A percentile compares a stretch with the other conserved stretches of the same genome.
These are phyloP conservation scores for Cepphus grylle DNA, from an alignment of 2,113 vertebrate genomes.

Conservation along the genomic window DNA sequence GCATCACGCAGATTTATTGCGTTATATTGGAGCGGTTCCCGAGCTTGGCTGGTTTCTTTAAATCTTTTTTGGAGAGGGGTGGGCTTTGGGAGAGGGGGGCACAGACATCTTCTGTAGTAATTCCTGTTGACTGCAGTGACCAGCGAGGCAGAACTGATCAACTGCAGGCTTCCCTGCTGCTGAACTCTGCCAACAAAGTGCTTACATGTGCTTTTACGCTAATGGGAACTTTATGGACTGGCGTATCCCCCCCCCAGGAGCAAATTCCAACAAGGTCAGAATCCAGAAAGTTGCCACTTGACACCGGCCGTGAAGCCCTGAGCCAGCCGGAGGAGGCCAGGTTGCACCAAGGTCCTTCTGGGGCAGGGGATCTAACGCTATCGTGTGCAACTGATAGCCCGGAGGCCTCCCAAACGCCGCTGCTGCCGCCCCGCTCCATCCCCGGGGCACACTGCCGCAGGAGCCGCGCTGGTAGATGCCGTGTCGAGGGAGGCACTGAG, in stretches of 20 bases:
- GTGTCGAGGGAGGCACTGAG: fast-evolving
- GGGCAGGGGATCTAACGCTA: not conserved
- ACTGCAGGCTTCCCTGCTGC: conserved; percentile 61
- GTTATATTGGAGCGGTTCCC: not conserved
- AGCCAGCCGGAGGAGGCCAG: not conserved
- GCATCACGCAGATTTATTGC: not conserved
- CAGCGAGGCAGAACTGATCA: conserved; percentile 66
- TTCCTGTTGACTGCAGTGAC: conserved; percentile 66
- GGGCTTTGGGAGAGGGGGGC: conserved; percentile 3
- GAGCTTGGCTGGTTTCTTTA: conserved; percentile 30
- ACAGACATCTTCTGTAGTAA: conserved; percentile 30
- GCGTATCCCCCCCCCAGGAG: not conserved
- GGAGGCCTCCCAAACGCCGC: not conserved
- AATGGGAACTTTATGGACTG: conserved; percentile 61
- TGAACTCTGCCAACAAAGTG: conserved; percentile 53
- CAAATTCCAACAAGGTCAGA: conserved; percentile 57
- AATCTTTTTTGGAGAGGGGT: not conserved
- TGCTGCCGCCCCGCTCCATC: not conserved
- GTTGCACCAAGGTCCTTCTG: not conserved
- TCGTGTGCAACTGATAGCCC: not conserved
- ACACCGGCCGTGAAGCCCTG: not conserved
- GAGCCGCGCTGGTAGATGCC: not conserved
- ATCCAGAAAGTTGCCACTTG: conserved; percentile 58
- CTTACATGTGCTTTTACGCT: conserved; percentile 64
- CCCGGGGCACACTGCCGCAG: not conserved